Evolutionary conservation across 2,888 invertebrate genomes (phyloP), one percentile per base, ranked within the genome.

Genomic region (Palloptera scutellata): DNA sequence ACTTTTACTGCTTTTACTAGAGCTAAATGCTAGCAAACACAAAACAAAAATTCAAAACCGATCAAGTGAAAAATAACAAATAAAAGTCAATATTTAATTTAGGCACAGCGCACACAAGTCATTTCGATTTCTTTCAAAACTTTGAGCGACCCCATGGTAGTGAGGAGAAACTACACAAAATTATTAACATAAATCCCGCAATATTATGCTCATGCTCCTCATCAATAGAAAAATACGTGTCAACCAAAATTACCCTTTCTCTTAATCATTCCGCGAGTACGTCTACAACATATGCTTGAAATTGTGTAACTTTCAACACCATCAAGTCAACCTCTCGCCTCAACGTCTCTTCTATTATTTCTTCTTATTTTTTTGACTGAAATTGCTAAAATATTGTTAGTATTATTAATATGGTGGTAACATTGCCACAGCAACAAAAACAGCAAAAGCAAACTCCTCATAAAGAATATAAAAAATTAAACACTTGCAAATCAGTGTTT

Each of bases 131-230:
- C 30, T 30, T 30, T 30, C 30, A 30, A 30, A 6, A 30, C 30
- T 30, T 30, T 30, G 30, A 30, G 6, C 30, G 30, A 2, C 30
- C 30, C 6, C 6, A 30, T 6, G 48, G 10, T 5, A 48, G 15
- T n/a, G 48, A 48, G 10, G 15, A 11, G 5, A 48, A 48, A 48
- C 15, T 1, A 40, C 12, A 20, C 40, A 20, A 57, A 43, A 42
- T 58, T 58, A 58, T 57, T 57, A 30, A 40, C 57, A 57, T 57
- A 57, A 57, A 57, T 57, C 20, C 57, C 13, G 19, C 13, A 45
- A 45, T 45, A 45, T 45, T 45, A 48, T 15, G 11, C 48, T 5
- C 48, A 13, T 15, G 11, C n/a, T n/a, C n/a, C n/a, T n/a, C 48
- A 48, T n/a, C 48, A 13, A 48, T 11, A 11, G 9, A 48, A 8